Conservation (phyloP, 2,888 invertebrate species). For the Heteropelma amictum region DNA sequence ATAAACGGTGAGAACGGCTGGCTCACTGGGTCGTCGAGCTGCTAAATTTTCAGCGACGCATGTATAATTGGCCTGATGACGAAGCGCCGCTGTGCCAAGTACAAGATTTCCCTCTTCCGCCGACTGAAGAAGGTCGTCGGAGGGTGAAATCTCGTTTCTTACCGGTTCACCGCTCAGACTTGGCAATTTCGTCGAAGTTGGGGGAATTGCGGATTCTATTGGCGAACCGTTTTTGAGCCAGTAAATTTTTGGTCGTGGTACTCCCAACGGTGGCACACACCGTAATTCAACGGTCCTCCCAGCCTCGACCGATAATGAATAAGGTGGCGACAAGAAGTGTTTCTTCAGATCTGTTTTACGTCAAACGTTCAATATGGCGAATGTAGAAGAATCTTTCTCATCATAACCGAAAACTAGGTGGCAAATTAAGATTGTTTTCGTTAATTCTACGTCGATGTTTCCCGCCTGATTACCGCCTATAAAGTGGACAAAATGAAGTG, state of each 20-base stretch:
- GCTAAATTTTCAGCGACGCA: constrained; percentile 96
- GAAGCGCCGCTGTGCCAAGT: constrained; percentile 88
- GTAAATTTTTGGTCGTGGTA: constrained; percentile 89
- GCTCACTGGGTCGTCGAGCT: constrained; percentile 88
- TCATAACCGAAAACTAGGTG: too few relatives aligned
- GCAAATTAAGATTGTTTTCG: too few relatives aligned
- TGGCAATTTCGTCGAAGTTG: constrained; percentile 39
- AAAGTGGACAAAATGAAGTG: too few relatives aligned
- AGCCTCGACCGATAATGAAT: constrained; percentile 87
- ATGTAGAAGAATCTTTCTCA: too few relatives aligned
- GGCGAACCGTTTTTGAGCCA: constrained; percentile 89
- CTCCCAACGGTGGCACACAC: constrained; percentile 91
- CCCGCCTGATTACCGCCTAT: too few relatives aligned
- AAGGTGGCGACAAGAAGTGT: constrained; percentile 90
- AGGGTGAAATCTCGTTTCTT: constrained; percentile 75
- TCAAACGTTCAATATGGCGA: background rate
- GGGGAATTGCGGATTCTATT: constrained; percentile 82
- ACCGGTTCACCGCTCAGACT: constrained; percentile 44
- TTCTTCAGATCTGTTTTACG: constrained; percentile 88
- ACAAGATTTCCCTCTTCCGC: constrained; percentile 88
- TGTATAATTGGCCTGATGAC: constrained; percentile 93
- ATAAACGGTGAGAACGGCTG: constrained; percentile 91
- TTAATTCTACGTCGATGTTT: too few relatives aligned
- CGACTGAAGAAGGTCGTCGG: constrained; percentile 80
- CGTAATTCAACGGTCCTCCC: constrained; percentile 89